These are phyloP conservation scores for Pseudomyrmex gracilis DNA, from an alignment of 1,140 invertebrate species.

Conservation along the genomic window DNA sequence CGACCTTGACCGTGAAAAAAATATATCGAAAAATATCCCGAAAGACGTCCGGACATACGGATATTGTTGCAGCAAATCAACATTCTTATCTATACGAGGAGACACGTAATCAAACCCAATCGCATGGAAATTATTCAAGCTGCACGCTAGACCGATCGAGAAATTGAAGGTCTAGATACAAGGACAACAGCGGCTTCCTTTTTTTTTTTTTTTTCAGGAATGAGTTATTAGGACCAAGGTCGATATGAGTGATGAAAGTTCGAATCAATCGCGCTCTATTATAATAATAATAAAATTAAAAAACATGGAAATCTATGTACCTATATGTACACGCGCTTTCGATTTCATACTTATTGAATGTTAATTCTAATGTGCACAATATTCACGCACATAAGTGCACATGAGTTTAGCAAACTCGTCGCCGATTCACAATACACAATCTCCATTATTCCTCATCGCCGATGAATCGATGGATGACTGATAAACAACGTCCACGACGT, in stretches of 20 bases:
- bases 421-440: background rate
- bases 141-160: background rate
- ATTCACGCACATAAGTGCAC: background rate
- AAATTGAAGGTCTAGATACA: background rate
- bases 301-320: background rate
- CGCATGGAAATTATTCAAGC: constrained; percentile 9
- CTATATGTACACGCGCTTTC: background rate
- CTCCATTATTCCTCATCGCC: constrained; percentile 5
- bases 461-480: constrained; percentile 32
- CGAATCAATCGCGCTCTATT: background rate
- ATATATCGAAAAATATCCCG: constrained; percentile 77
- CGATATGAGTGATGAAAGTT: background rate
- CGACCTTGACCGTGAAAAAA: constrained; percentile 82
- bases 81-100: constrained; percentile 32
- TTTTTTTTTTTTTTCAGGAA: constrained; percentile 1
- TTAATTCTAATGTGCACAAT: constrained; percentile 1
- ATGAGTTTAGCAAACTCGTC: constrained; percentile 8
- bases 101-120: constrained; percentile 15
- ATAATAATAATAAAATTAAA: background rate
- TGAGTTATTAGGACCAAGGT: background rate
- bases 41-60: constrained; percentile 42
- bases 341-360: background rate
- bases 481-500: constrained; percentile 40
- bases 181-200: background rate
- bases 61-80: constrained; percentile 36